Evolutionary conservation across 2,888 invertebrate genomes (phyloP), one percentile per base, ranked within the genome.

Genomic region (Anorthoa munda): DNA sequence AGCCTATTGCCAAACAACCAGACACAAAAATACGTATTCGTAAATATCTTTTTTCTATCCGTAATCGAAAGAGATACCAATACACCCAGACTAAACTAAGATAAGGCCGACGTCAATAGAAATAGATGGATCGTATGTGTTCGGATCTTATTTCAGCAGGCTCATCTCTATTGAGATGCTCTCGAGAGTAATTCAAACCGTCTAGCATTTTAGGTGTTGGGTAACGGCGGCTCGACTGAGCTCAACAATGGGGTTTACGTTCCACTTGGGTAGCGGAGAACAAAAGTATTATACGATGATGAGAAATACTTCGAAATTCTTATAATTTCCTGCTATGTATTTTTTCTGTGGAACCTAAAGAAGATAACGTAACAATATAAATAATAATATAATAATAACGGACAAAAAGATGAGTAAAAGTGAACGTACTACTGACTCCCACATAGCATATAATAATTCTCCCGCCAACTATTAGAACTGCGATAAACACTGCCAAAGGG

Each of bases 151-250:
- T 84, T 77, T 65, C 53, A 64, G 45, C 18, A 53, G 23, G 58
- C 75, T 79, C 66, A 75, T 63, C 64, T 64, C 68, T 51, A 83
- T 74, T 59, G 66, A 68, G 31, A 58, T 63, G 39, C 72, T 59
- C 66, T 72, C 39, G 64, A 72, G 68, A 61, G 86, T 70, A 75
- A 66, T 83, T 72, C 64, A 63, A 69, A 61, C 45, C 60, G 63
- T 73, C 72, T 73, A 73, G 59, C 45, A n/a, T 72, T 45, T 55
- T 45, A 58, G 70, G 73, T 74, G 81, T 69, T 65, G 70, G 23
- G 66, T 83, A 79, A 67, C 75, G 15, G 13, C 46, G n/a, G 46
- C 45, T 75, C 48, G 59, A 4, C 26, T 46, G 45, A 46, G 48
- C 31, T 45, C 26, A 4, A 77, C 70, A 77, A 77, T 67, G 11